Evolutionary conservation across 2,113 vertebrate species (phyloP).

Genomic region (Pollachius pollachius): DNA sequence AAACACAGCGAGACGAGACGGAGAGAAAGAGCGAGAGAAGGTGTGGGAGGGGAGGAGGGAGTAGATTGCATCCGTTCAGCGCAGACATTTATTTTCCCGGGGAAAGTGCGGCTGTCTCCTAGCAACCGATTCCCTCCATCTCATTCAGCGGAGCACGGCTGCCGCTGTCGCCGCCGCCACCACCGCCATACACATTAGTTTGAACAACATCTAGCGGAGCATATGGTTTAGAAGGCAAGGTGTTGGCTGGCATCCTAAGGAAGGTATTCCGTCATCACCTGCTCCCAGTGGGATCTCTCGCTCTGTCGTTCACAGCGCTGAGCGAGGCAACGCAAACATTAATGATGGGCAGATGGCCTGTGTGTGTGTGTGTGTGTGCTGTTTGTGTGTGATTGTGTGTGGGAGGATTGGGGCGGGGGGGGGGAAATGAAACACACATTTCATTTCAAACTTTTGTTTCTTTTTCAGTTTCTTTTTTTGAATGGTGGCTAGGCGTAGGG

Average conservation of each 20-base stretch:
- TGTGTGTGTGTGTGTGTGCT: too few relatives aligned
- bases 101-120: conserved; percentile 57
- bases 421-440: conserved; percentile 1
- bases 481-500: too few relatives aligned
- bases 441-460: too few relatives aligned
- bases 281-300: conserved; percentile 60
- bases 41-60: conserved; percentile 2
- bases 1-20: not conserved
- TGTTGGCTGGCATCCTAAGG: conserved; percentile 34
- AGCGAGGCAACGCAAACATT: conserved; percentile 62
- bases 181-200: conserved; percentile 25
- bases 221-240: conserved; percentile 59
- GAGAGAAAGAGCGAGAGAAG: not conserved
- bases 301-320: conserved; percentile 52
- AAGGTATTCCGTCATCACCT: conserved; percentile 58
- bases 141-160: conserved; percentile 6
- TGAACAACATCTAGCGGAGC: conserved; percentile 61
- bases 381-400: conserved; percentile 33
- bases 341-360: conserved; percentile 68
- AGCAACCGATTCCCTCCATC: conserved; percentile 67
- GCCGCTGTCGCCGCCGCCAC: too few relatives aligned
- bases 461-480: too few relatives aligned
- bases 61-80: conserved; percentile 46
- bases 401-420: conserved; percentile 22
- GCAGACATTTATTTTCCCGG: conserved; percentile 37